These are phyloP conservation scores for Drosophila repletoides DNA, from an alignment of 1,140 invertebrate genomes.

Conservation along the genomic window DNA sequence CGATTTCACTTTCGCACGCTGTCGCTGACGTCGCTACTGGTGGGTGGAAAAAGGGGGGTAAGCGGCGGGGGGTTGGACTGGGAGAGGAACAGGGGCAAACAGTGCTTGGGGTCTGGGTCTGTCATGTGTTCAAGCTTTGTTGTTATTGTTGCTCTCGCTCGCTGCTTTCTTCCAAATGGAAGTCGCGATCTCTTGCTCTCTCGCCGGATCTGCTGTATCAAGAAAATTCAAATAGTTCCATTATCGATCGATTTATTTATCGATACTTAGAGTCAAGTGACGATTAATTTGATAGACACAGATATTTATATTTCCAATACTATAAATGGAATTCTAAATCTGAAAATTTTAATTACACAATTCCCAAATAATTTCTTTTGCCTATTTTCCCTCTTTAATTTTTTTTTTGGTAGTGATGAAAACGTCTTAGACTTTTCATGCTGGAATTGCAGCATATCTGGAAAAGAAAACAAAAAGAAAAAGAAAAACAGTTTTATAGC, in stretches of 20 bases:
- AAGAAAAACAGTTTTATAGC: background rate
- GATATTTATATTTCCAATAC: no score
- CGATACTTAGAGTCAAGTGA: no score
- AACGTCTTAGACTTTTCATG: background rate
- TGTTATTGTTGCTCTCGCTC: conserved; percentile 25
- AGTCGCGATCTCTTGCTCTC: conserved; percentile 28
- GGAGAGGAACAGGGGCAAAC: conserved; percentile 5
- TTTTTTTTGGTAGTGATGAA: no score
- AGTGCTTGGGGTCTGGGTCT: conserved; percentile 24
- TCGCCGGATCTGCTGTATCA: conserved; percentile 32
- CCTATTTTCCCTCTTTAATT: no score
- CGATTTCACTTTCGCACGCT: conserved; percentile 80
- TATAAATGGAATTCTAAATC: no score
- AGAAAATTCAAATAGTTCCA: no score
- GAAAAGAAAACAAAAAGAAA: no score
- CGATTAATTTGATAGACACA: no score
- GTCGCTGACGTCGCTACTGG: conserved; percentile 47
- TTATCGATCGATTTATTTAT: no score
- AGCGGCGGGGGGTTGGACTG: conserved; percentile 9
- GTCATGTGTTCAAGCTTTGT: conserved; percentile 46
- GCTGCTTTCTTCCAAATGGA: conserved; percentile 63
- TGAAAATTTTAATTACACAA: no score
- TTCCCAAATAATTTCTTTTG: background rate
- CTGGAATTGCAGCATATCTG: background rate
- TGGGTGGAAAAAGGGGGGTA: conserved; percentile 13